A percentile compares a stretch with the other conserved stretches of the same genome.
These are phyloP conservation scores for Phocoena phocoena DNA, from an alignment of 2,113 vertebrate species.

Conservation along the genomic window DNA sequence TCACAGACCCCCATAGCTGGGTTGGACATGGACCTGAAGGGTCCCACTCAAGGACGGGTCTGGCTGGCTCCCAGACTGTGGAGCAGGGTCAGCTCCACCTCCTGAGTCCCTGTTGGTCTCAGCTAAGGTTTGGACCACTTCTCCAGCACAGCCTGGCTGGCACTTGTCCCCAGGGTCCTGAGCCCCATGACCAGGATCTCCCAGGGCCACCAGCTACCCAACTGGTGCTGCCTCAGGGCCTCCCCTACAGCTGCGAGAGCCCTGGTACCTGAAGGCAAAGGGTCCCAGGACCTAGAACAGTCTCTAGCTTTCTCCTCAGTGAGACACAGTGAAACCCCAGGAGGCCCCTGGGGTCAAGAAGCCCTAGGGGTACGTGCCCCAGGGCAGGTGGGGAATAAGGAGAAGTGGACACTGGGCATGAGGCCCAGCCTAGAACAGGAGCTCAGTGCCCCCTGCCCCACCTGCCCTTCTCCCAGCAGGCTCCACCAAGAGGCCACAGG, in stretches of 20 bases:
- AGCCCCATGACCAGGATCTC: not conserved
- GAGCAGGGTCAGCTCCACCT: fast-evolving
- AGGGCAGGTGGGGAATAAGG: not conserved
- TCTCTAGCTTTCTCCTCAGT: not conserved
- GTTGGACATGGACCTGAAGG: not conserved
- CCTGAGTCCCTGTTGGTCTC: not conserved
- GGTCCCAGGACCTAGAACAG: not conserved
- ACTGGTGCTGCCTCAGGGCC: not conserved
- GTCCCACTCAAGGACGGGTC: not conserved
- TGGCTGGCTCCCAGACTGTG: not conserved
- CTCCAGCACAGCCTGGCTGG: not conserved
- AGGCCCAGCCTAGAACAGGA: not conserved
- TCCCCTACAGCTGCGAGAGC: not conserved
- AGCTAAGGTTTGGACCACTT: not conserved
- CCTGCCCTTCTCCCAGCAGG: not conserved
- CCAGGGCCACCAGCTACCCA: not conserved
- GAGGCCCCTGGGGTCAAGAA: not conserved
- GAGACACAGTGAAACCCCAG: not conserved
- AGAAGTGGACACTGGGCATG: not conserved
- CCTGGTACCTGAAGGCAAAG: not conserved
- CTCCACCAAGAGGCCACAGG: not conserved
- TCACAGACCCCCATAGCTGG: not conserved
- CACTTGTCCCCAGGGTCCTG: not conserved
- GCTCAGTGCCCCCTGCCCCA: not conserved
- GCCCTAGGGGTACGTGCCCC: too few relatives aligned